Evolutionary conservation across 2,797 vertebrate species (phyloP).

Genomic region (Calcarius lapponicus): DNA sequence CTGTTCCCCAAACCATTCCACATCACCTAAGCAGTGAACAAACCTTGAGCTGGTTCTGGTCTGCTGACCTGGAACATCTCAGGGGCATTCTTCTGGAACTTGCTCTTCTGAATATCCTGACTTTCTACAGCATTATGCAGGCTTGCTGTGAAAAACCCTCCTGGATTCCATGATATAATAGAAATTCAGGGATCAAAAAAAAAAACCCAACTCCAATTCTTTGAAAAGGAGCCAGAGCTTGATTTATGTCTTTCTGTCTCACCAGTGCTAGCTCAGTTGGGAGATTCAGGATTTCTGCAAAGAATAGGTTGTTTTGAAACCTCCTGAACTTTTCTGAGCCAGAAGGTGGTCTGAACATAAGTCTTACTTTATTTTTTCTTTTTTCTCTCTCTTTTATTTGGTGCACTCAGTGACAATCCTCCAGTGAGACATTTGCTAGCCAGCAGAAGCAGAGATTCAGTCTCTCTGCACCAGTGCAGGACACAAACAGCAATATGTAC

Average conservation of each 20-base stretch:
- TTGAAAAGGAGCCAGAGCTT: conserved; percentile 7
- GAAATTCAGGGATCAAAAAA: neutral
- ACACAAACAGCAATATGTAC: neutral
- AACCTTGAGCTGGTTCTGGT: neutral
- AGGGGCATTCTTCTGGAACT: neutral
- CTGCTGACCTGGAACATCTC: conserved; percentile 7
- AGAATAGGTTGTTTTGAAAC: conserved; percentile 10
- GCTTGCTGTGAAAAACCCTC: neutral
- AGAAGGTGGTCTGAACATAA: neutral
- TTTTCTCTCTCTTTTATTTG: neutral
- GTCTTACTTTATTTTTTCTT: neutral
- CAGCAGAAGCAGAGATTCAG: neutral
- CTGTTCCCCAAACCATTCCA: neutral
- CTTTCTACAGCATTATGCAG: conserved; percentile 1
- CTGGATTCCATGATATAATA: conserved; percentile 4
- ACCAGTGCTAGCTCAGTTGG: neutral
- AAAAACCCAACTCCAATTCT: rapidly evolving
- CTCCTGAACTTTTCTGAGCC: neutral
- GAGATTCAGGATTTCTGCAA: conserved; percentile 15
- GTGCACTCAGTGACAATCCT: neutral
- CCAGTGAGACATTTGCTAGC: neutral
- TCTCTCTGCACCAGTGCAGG: neutral
- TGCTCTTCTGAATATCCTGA: neutral
- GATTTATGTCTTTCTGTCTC: conserved; percentile 31
- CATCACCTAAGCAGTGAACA: neutral